Conservation (phyloP, 2,113 vertebrate genomes). For the Laticauda laticaudata region DNA sequence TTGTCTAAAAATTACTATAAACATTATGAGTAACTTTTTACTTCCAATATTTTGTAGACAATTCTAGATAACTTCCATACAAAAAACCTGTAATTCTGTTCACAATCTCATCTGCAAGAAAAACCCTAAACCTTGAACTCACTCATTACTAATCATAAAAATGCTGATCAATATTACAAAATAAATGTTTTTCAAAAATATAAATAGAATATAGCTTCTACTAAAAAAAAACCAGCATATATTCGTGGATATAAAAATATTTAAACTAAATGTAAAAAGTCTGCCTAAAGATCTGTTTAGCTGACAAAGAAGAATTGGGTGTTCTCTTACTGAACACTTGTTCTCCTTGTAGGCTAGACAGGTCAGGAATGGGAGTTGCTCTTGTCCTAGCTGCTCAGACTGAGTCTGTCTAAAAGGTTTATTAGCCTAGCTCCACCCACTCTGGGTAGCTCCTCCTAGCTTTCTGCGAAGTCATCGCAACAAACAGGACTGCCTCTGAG, state of each 20-base stretch:
- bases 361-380: too few species aligned
- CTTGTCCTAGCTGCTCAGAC: too few species aligned
- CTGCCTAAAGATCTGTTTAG: neutral
- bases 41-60: slow-evolving; percentile 50
- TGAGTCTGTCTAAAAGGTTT: too few species aligned
- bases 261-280: neutral
- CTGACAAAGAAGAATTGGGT: neutral
- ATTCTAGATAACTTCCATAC: slow-evolving; percentile 49
- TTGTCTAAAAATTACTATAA: slow-evolving; percentile 49
- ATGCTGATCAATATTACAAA: slow-evolving; percentile 75
- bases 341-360: too few species aligned
- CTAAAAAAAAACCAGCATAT: neutral
- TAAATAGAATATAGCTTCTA: neutral
- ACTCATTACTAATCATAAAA: slow-evolving; percentile 64
- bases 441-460: too few species aligned
- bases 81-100: slow-evolving; percentile 27
- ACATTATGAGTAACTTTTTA: slow-evolving; percentile 27
- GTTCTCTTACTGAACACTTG: too few species aligned
- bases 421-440: too few species aligned
- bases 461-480: too few species aligned
- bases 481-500: too few species aligned
- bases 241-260: neutral
- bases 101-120: slow-evolving; percentile 40
- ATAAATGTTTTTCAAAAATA: slow-evolving; percentile 65
- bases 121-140: slow-evolving; percentile 70